Conservation (phyloP, 2,797 vertebrate species). For the Leptodactylus fallax region DNA sequence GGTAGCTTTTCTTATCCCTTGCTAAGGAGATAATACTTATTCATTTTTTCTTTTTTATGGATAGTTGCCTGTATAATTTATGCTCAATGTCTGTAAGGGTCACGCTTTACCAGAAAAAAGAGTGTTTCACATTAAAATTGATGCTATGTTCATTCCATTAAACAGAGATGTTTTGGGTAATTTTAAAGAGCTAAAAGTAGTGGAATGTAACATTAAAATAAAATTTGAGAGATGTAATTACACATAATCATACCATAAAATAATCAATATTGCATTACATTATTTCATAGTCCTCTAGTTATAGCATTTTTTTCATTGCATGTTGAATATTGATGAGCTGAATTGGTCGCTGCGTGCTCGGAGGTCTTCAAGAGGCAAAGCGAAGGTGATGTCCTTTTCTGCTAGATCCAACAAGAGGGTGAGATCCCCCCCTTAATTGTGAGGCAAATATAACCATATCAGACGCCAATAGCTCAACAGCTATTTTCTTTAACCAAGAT, state of each 20-base stretch:
- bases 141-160: slow-evolving; percentile 83
- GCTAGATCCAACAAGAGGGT: slow-evolving; percentile 65
- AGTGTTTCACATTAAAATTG: slow-evolving; percentile 83
- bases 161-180: slow-evolving; percentile 81
- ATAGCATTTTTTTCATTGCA: slow-evolving; percentile 80
- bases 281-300: slow-evolving; percentile 83
- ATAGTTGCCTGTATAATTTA: slow-evolving; percentile 84
- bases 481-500: slow-evolving; percentile 67
- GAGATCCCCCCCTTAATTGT: slow-evolving; percentile 61
- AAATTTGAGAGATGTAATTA: slow-evolving; percentile 87
- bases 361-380: slow-evolving; percentile 80
- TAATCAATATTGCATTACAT: slow-evolving; percentile 86
- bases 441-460: slow-evolving; percentile 64
- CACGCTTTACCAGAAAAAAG: slow-evolving; percentile 83
- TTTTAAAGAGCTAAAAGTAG: slow-evolving; percentile 85
- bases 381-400: slow-evolving; percentile 76
- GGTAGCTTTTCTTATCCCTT: slow-evolving; percentile 69
- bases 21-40: slow-evolving; percentile 83
- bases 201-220: slow-evolving; percentile 86
- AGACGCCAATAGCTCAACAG: slow-evolving; percentile 64
- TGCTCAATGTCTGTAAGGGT: slow-evolving; percentile 84
- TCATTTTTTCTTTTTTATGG: slow-evolving; percentile 82
- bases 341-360: slow-evolving; percentile 72
- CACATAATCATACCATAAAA: slow-evolving; percentile 85
- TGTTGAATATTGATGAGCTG: slow-evolving; percentile 85